Evolutionary conservation across 2,888 invertebrate genomes (phyloP).

Genomic region (Aphidoletes aphidimyza): DNA sequence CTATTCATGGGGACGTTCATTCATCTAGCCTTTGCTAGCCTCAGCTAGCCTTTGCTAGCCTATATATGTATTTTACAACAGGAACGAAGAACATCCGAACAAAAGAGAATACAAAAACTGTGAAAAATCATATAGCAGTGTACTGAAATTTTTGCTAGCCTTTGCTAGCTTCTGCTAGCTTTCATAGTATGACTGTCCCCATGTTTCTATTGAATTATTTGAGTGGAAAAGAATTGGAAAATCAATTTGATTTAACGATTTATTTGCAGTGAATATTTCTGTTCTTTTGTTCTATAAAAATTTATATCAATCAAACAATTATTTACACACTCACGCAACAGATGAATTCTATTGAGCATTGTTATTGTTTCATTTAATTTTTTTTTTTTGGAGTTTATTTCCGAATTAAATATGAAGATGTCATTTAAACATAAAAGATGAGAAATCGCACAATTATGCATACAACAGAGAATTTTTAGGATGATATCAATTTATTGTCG

Average conservation of each 20-base stretch:
- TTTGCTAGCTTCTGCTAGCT: too few species aligned
- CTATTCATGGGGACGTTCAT: too few species aligned
- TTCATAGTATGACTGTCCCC: too few species aligned
- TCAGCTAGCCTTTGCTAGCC: too few species aligned
- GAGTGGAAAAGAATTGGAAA: not conserved
- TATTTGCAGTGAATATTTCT: constrained; percentile 11
- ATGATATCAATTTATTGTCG: constrained; percentile 26
- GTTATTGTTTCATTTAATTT: constrained; percentile 11
- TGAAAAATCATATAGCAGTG: too few species aligned
- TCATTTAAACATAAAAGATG: not conserved
- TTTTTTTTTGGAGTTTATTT: not conserved
- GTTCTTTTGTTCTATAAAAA: not conserved
- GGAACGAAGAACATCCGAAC: too few species aligned
- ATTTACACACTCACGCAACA: not conserved
- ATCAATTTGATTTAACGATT: not conserved
- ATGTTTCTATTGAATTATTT: too few species aligned
- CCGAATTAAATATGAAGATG: too few species aligned
- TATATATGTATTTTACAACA: too few species aligned
- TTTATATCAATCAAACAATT: not conserved
- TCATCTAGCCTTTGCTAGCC: too few species aligned
- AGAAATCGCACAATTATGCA: not conserved
- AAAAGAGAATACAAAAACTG: too few species aligned
- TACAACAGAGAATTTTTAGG: not conserved
- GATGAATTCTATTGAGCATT: not conserved
- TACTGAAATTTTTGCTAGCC: too few species aligned